Base-by-base conservation (phyloP, 2,888 invertebrate genomes). In the Cybosia mesomella region DNA sequence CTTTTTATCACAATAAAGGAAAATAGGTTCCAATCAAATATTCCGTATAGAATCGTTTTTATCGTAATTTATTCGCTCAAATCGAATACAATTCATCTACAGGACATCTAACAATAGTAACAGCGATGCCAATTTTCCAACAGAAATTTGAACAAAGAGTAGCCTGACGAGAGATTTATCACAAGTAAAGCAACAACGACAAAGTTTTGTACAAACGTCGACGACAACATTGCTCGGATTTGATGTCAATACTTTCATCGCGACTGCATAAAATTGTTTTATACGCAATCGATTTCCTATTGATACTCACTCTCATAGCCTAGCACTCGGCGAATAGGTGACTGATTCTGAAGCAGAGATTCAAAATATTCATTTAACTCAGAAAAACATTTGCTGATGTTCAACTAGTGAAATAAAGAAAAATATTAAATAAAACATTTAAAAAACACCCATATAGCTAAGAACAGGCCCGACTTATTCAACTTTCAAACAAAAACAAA, bases 121-220 rank as follows among this genome's bases (percentile, higher is more conserved):
- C 80, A 79, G 79, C 77, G 73, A 70, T 82, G 74, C 80, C 80
- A 79, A 79, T 81, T 87, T 86, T 84, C 82, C 82, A 83, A 84
- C 82, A 80, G 72, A 73, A 77, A 63, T 70, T 76, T 79, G 80
- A 83, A 85, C 87, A 87, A 88, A 82, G 77, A 81, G 67, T 67
- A 32, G 53, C 62, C 74, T 70, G 61, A 72, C 82, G 68, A 79
- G 76, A 85, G 79, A 87, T 89, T 87, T 88, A 87, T 89, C 87
- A 84, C 82, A 73, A 77, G 71, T 77, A 73, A 79, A 83, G 79
- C 76, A 82, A 83, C 78, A 81, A 83, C 80, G 76, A 73, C 71
- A 82, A 85, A 84, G 82, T 85, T 85, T 71, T 67, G 71, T 72
- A 70, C 71, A 77, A 55, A 39, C 63, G 81, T 79, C 82, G 75